These are phyloP conservation scores for Plumapathes pennacea DNA, from an alignment of 92 coral and sea anemone species.

Conservation along the genomic window DNA sequence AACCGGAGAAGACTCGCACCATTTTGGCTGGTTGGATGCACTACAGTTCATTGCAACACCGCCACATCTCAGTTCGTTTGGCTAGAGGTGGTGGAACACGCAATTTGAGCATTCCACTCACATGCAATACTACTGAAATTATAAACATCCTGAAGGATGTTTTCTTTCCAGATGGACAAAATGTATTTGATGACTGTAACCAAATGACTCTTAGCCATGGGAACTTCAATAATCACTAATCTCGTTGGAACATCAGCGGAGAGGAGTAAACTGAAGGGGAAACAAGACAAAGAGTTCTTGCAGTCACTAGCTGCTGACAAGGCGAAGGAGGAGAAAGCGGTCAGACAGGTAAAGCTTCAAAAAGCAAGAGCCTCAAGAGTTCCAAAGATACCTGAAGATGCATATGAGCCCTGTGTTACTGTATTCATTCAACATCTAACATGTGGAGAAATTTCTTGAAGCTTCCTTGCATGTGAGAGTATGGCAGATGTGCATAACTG, in stretches of 20 bases:
- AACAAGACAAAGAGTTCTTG: slow-evolving; percentile 4
- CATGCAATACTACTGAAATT: slow-evolving; percentile 6
- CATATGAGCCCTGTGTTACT: slow-evolving; percentile 20
- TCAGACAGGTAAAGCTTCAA: neutral
- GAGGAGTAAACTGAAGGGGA: neutral
- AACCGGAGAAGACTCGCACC: slow-evolving; percentile 17
- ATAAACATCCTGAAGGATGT: slow-evolving; percentile 14
- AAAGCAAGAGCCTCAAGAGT: neutral
- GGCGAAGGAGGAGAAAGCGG: neutral
- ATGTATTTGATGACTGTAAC: neutral
- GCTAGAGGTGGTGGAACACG: slow-evolving; percentile 57
- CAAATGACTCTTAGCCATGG: neutral
- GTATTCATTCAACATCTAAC: slow-evolving; percentile 50
- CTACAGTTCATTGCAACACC: slow-evolving; percentile 19
- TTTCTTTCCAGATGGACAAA: slow-evolving; percentile 2
- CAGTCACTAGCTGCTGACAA: slow-evolving; percentile 4
- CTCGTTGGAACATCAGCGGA: slow-evolving; percentile 6
- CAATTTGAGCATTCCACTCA: slow-evolving; percentile 20
- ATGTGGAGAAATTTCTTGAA: slow-evolving; percentile 36
- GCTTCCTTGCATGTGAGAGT: slow-evolving; percentile 13
- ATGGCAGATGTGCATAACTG: slow-evolving; percentile 56
- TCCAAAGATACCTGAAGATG: slow-evolving; percentile 33
- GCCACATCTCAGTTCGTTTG: slow-evolving; percentile 33
- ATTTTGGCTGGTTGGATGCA: slow-evolving; percentile 50
- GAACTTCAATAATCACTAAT: slow-evolving; percentile 1